phyloP scores from a whole-genome alignment of 2,888 invertebrate species.

The Nasonia oneida region DNA sequence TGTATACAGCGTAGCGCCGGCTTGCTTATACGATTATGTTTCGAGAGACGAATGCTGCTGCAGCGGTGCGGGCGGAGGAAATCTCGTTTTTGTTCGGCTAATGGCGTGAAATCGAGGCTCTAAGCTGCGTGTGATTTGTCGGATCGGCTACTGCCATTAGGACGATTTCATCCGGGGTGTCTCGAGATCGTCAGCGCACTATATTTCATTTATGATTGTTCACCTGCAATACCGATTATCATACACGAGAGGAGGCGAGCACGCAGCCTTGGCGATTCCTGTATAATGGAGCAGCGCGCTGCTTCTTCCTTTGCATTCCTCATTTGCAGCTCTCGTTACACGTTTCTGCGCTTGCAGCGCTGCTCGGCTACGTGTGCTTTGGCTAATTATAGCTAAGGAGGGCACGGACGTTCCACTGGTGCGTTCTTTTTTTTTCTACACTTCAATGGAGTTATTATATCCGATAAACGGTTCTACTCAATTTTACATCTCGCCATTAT shows the following conservation, averaged over 20 bases:
- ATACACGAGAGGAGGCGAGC: background rate
- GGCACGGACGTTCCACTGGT: background rate
- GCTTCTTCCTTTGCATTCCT: background rate
- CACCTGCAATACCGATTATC: background rate
- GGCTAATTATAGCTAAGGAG: constrained; percentile 6
- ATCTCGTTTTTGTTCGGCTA: background rate
- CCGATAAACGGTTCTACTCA: background rate
- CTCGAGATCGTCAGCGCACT: too few relatives aligned
- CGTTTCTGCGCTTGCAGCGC: background rate
- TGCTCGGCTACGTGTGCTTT: background rate
- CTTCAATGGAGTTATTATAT: background rate
- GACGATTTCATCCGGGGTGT: too few relatives aligned
- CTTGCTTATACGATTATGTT: too few relatives aligned
- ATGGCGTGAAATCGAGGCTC: background rate
- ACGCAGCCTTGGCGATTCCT: constrained; percentile 19
- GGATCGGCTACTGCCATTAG: too few relatives aligned
- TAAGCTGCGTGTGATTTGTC: background rate
- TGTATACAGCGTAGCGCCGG: background rate
- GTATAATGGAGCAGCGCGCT: background rate
- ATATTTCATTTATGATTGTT: too few relatives aligned
- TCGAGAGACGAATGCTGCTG: too few relatives aligned
- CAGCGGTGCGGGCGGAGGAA: too few relatives aligned
- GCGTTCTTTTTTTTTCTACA: background rate
- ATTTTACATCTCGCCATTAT: background rate
- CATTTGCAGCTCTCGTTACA: background rate